These are phyloP conservation scores for Pinna nobilis DNA, from an alignment of 1,140 invertebrate genomes.

Conservation along the genomic window DNA sequence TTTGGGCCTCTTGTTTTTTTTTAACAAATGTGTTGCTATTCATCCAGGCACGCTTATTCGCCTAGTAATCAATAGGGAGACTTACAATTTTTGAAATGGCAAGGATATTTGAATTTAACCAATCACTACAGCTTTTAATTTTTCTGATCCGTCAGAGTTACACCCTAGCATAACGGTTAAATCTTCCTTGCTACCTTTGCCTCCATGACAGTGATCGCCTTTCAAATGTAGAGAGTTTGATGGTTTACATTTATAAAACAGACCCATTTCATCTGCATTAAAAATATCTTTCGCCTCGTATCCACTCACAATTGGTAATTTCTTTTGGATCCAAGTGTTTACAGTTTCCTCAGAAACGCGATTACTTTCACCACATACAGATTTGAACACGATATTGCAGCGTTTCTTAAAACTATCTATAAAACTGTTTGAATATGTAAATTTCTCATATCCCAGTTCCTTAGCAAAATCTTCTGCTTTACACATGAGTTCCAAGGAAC, in stretches of 20 bases:
- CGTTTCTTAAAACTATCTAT: constrained; percentile 6
- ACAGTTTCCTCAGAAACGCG: neutral
- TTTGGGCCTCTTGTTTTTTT: no score
- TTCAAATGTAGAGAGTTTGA: constrained; percentile 1
- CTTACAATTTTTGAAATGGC: neutral
- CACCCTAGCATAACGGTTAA: neutral
- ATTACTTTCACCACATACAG: neutral
- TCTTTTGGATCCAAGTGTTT: neutral
- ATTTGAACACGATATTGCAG: neutral
- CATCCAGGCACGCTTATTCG: no score
- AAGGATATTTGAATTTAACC: neutral
- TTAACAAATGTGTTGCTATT: no score
- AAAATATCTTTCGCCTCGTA: neutral
- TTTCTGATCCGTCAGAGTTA: no score
- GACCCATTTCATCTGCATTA: neutral
- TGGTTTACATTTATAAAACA: constrained; percentile 1
- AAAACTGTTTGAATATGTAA: no score
- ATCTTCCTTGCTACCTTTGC: neutral
- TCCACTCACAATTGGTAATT: constrained; percentile 2
- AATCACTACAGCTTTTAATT: neutral
- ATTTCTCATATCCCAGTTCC: no score
- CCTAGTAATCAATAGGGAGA: neutral
- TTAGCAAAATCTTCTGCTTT: no score
- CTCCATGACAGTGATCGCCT: neutral
- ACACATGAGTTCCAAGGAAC: no score